These are phyloP conservation scores for Danio albolineatus DNA, from an alignment of 2,797 vertebrate species.

Conservation along the genomic window DNA sequence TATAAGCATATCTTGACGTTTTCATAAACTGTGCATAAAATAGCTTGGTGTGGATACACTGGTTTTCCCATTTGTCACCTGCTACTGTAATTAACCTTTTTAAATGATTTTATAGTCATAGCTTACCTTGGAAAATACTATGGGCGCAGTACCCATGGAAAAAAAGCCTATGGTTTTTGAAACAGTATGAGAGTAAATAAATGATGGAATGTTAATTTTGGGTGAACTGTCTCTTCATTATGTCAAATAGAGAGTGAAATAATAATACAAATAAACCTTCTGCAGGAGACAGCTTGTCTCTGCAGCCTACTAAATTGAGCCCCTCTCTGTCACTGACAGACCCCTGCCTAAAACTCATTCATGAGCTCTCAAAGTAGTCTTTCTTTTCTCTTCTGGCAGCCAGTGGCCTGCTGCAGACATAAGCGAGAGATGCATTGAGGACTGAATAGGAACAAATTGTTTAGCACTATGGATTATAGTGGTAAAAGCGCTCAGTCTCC, in stretches of 20 bases:
- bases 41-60: too few species aligned
- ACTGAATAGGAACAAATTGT: slow-evolving; percentile 61
- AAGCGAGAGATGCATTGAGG: slow-evolving; percentile 56
- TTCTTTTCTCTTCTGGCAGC: slow-evolving; percentile 53
- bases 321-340: slow-evolving; percentile 44
- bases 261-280: slow-evolving; percentile 45
- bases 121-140: too few species aligned
- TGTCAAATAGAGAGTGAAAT: slow-evolving; percentile 33
- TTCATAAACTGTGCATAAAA: too few species aligned
- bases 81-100: slow-evolving; percentile 16
- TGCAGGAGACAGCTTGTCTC: slow-evolving; percentile 54
- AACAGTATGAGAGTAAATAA: neutral
- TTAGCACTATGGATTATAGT: slow-evolving; percentile 40
- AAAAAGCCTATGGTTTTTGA: neutral
- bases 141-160: neutral
- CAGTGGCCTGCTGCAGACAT: slow-evolving; percentile 49
- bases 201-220: neutral
- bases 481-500: slow-evolving; percentile 24
- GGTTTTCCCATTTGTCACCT: neutral
- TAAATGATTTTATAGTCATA: neutral
- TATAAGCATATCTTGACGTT: too few species aligned
- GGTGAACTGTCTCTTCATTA: neutral
- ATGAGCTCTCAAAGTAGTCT: slow-evolving; percentile 51
- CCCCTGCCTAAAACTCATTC: slow-evolving; percentile 52
- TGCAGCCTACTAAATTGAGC: slow-evolving; percentile 49